These are phyloP conservation scores for Gortyna flavago DNA, from an alignment of 2,888 invertebrate genomes.

Conservation along the genomic window DNA sequence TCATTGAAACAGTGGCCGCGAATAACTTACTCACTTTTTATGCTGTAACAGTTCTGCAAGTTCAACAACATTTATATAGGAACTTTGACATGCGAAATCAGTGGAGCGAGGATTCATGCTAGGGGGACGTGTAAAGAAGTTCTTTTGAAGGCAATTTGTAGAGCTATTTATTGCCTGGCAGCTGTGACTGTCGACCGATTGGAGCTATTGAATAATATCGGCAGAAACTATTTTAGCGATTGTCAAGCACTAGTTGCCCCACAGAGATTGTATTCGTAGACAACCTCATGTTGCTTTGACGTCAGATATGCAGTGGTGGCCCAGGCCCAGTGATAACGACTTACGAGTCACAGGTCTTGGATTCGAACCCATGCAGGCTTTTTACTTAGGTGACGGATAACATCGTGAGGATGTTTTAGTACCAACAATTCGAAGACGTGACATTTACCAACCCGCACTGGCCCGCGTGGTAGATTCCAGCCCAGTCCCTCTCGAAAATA, in stretches of 20 bases:
- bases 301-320: neutral
- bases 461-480: neutral
- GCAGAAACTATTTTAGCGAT: neutral
- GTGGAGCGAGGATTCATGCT: constrained; percentile 21
- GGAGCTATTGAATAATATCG: neutral
- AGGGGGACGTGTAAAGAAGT: neutral
- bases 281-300: neutral
- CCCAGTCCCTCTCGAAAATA: neutral
- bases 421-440: neutral
- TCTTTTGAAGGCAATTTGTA: constrained; percentile 12
- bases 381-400: neutral
- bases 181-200: neutral
- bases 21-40: constrained; percentile 58
- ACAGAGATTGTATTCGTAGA: neutral
- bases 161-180: neutral
- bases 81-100: constrained; percentile 61
- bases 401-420: neutral
- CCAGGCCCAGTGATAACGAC: neutral
- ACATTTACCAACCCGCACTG: neutral
- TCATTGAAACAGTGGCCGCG: constrained; percentile 57
- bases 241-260: neutral
- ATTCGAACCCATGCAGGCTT: neutral
- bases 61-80: constrained; percentile 65
- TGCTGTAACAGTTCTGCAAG: constrained; percentile 60
- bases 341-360: neutral